These are phyloP conservation scores for Perca fluviatilis DNA, from an alignment of 2,113 vertebrate genomes.

Conservation along the genomic window DNA sequence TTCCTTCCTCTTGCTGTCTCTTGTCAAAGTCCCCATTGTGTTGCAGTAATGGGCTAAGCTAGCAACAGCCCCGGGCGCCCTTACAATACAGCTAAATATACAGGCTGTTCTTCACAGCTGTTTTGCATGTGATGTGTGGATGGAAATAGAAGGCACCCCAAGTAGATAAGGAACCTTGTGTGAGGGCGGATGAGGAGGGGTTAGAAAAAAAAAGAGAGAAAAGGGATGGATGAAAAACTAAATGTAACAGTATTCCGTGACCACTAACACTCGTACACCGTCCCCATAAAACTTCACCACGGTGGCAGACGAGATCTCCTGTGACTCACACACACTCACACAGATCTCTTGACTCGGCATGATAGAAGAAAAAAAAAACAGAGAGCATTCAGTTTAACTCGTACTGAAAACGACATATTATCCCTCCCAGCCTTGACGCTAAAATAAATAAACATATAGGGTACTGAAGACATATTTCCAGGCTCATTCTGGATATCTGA, in stretches of 20 bases:
- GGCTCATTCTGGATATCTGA: slow-evolving; percentile 37
- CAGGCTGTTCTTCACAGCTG: slow-evolving; percentile 83
- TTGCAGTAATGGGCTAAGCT: slow-evolving; percentile 77
- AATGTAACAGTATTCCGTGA: neutral
- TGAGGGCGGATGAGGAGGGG: slow-evolving; percentile 42
- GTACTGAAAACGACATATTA: neutral
- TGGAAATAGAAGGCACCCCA: slow-evolving; percentile 79
- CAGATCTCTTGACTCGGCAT: neutral
- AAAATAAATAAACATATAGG: slow-evolving; percentile 35
- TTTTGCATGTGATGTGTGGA: slow-evolving; percentile 87
- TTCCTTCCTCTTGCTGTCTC: slow-evolving; percentile 75
- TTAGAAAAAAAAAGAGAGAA: neutral
- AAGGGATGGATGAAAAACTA: neutral
- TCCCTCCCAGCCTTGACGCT: neutral
- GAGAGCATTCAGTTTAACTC: neutral
- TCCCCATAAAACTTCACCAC: slow-evolving; percentile 3
- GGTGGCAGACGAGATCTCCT: neutral
- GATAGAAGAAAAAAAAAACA: neutral
- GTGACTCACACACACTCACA: slow-evolving; percentile 13
- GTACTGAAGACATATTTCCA: slow-evolving; percentile 14
- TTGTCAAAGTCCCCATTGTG: slow-evolving; percentile 85
- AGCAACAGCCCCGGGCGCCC: slow-evolving; percentile 73
- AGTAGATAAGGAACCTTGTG: slow-evolving; percentile 74
- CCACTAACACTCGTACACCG: slow-evolving; percentile 6
- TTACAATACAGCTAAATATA: slow-evolving; percentile 85